Percentiles rank a stretch among this genome's conserved stretches.
Evolutionary conservation across 2,888 invertebrate genomes (phyloP).

Genomic region (Diaprepes abbreviatus): DNA sequence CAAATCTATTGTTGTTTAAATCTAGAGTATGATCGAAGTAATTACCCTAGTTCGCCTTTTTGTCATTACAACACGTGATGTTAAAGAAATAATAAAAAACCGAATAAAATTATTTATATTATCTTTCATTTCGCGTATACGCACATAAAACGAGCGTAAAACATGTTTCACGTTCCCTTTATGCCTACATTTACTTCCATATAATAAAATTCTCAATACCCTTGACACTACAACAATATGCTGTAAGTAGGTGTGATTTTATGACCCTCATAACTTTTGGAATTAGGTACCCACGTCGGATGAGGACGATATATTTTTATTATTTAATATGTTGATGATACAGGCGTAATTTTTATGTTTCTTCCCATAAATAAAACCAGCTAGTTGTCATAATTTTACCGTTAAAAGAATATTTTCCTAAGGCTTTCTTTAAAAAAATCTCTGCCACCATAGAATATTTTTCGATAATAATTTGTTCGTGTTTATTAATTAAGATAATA

Average conservation of each 20-base stretch:
- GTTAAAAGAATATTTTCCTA: too few species aligned
- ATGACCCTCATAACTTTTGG: neutral
- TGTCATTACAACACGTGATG: neutral
- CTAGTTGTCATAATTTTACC: too few species aligned
- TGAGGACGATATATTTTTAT: neutral
- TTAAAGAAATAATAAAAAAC: neutral
- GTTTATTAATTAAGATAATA: too few species aligned
- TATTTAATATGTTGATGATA: neutral
- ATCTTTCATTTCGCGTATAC: constrained; percentile 9
- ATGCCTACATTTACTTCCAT: neutral
- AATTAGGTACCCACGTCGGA: neutral
- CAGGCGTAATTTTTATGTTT: too few species aligned
- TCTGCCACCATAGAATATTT: too few species aligned
- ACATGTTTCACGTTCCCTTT: neutral
- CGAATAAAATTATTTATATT: constrained; percentile 1
- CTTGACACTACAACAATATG: neutral
- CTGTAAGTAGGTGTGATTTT: constrained; percentile 5
- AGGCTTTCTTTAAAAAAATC: too few species aligned
- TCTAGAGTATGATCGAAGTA: too few species aligned
- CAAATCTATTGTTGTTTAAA: too few species aligned
- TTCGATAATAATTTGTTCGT: too few species aligned
- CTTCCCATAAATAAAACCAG: too few species aligned
- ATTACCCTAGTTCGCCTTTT: neutral
- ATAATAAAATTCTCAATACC: constrained; percentile 2
- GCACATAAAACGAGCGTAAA: neutral